phyloP scores from a whole-genome alignment of 2,113 vertebrate species.

The Chlamydotis undulata region DNA sequence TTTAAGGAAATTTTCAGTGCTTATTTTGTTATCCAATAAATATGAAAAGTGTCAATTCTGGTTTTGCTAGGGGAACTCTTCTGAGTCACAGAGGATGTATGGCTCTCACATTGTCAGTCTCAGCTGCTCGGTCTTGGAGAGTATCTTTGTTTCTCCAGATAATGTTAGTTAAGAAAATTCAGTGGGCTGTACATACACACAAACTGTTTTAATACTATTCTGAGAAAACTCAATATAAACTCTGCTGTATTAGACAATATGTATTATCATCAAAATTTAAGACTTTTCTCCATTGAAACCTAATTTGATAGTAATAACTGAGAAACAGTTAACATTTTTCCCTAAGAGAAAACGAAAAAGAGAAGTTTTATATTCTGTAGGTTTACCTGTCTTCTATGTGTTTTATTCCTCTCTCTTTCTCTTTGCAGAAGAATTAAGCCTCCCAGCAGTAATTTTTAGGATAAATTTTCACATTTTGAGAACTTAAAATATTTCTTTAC shows the following conservation, averaged over 20 bases:
- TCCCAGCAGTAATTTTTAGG: not conserved
- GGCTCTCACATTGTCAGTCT: not conserved
- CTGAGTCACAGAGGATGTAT: not conserved
- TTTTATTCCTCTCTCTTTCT: not conserved
- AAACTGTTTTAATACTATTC: not conserved
- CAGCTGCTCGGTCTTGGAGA: not conserved
- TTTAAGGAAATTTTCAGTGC: not conserved
- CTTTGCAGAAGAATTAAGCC: not conserved
- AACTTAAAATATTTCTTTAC: not conserved
- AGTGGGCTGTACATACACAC: not conserved
- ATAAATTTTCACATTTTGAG: not conserved
- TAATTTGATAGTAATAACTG: constrained; percentile 10
- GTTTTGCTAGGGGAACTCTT: not conserved
- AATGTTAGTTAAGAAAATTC: not conserved
- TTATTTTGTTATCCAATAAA: not conserved
- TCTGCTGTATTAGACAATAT: not conserved
- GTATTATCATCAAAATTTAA: not conserved
- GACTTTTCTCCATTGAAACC: not conserved
- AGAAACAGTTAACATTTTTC: not conserved
- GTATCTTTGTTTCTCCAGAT: not conserved
- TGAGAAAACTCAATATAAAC: not conserved
- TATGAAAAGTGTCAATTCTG: not conserved
- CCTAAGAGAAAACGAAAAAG: not conserved
- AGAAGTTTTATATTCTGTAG: not conserved
- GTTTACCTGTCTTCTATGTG: not conserved